A percentile compares a stretch with the other conserved stretches of the same genome.
These are phyloP conservation scores for Sebastes diploproa DNA, from an alignment of 2,797 vertebrate species.

Conservation along the genomic window DNA sequence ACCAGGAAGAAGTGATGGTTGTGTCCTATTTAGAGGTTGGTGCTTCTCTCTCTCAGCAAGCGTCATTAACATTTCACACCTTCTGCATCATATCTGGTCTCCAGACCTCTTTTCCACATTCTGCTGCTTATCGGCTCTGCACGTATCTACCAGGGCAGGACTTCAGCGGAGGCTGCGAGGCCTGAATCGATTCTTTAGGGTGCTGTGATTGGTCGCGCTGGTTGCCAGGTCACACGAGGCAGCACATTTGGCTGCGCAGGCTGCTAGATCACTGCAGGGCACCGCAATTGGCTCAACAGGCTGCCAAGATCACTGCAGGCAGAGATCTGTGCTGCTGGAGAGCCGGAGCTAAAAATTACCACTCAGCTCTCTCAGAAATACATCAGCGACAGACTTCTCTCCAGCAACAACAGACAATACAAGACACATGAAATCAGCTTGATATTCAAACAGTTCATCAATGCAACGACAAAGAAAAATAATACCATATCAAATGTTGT, in stretches of 20 bases:
- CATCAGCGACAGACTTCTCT: not conserved
- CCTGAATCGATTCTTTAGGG: conserved; percentile 40
- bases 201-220: conserved; percentile 41
- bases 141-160: conserved; percentile 8
- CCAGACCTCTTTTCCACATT: not conserved
- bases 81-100: conserved; percentile 40
- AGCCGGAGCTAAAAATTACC: conserved; percentile 29
- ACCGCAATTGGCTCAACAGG: conserved; percentile 53
- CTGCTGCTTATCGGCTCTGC: conserved; percentile 25
- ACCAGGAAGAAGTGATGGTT: not conserved
- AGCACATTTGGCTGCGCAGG: conserved; percentile 54
- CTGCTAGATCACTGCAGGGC: conserved; percentile 58
- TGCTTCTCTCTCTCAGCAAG: not conserved
- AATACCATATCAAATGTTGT: not conserved
- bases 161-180: conserved; percentile 41
- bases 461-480: not conserved
- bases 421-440: not conserved
- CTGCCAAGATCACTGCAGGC: conserved; percentile 65
- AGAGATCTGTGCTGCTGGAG: not conserved
- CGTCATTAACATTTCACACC: conserved; percentile 43
- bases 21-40: conserved; percentile 16
- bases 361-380: not conserved
- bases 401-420: not conserved
- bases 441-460: not conserved
- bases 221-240: conserved; percentile 62